A percentile compares a stretch with the other conserved stretches of the same genome.
These are phyloP conservation scores for Cephonodes hylas DNA, from an alignment of 2,888 invertebrate species.

Conservation along the genomic window DNA sequence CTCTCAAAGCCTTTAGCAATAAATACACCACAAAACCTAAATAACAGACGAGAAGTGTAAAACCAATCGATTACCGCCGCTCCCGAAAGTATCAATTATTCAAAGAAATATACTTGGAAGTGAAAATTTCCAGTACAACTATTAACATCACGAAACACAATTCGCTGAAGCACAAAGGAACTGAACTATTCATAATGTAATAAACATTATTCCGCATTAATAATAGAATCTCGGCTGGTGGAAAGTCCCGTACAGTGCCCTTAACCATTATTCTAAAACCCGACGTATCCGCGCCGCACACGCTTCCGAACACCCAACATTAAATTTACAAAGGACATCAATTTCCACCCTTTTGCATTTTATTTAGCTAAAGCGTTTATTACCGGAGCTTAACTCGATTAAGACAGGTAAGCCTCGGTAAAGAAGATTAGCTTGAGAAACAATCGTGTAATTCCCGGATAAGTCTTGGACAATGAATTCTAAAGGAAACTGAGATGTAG, in stretches of 20 bases:
- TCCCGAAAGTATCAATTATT: background rate
- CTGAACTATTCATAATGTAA: slow-evolving; percentile 11
- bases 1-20: too few relatives aligned
- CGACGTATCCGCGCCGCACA: background rate
- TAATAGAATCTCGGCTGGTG: slow-evolving; percentile 12
- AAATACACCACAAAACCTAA: too few relatives aligned
- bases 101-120: background rate
- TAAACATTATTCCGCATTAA: slow-evolving; percentile 26
- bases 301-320: slow-evolving; percentile 12
- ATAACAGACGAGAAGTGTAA: too few relatives aligned
- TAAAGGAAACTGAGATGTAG: slow-evolving; percentile 39
- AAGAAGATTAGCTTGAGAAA: slow-evolving; percentile 42
- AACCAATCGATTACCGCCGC: background rate
- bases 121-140: background rate
- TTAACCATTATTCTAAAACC: background rate
- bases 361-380: slow-evolving; percentile 43
- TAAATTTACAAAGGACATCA: slow-evolving; percentile 6
- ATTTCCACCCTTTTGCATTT: slow-evolving; percentile 25
- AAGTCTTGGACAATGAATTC: slow-evolving; percentile 36
- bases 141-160: background rate
- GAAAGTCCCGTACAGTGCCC: background rate
- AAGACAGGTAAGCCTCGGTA: slow-evolving; percentile 45
- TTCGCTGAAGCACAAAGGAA: background rate
- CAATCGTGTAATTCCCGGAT: slow-evolving; percentile 43
- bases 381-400: slow-evolving; percentile 47